Conservation (phyloP, 2,888 invertebrate genomes). For the Plemyria rubiginata region DNA sequence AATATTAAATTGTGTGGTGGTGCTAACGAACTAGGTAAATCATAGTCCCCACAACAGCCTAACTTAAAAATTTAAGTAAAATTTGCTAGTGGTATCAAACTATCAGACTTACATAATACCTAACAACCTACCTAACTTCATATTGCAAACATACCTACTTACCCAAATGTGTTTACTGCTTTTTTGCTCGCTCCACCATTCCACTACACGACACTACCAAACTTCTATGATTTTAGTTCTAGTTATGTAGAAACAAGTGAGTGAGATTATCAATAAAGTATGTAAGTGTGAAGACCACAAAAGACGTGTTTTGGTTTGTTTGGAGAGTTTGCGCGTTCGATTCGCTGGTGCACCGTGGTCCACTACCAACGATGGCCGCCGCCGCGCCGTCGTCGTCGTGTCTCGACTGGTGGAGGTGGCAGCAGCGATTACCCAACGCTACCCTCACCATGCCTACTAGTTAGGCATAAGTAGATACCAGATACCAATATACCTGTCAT, state of each 20-base stretch:
- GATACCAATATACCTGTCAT: not conserved
- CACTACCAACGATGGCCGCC: conserved; percentile 37
- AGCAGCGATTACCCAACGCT: conserved; percentile 46
- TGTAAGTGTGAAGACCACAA: conserved; percentile 8
- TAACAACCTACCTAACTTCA: conserved; percentile 6
- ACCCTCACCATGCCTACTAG: conserved; percentile 48
- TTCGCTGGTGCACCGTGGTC: conserved; percentile 38
- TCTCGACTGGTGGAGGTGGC: conserved; percentile 28
- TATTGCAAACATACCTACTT: conserved; percentile 46
- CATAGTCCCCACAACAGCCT: too few species aligned
- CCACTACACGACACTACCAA: conserved; percentile 2
- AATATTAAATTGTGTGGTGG: not conserved
- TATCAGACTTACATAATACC: conserved; percentile 50
- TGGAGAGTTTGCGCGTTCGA: conserved; percentile 24
- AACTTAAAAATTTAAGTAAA: too few species aligned
- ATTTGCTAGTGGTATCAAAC: conserved; percentile 22
- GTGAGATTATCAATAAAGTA: not conserved
- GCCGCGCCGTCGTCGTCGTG: conserved; percentile 17
- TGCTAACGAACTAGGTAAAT: too few species aligned
- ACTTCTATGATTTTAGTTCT: not conserved
- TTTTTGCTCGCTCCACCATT: conserved; percentile 25
- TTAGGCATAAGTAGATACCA: not conserved
- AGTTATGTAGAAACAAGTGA: not conserved
- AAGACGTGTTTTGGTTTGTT: conserved; percentile 11
- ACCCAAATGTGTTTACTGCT: conserved; percentile 34